Evolutionary conservation across 1,140 invertebrate genomes (phyloP).

Genomic region (Meteorus sp.): DNA sequence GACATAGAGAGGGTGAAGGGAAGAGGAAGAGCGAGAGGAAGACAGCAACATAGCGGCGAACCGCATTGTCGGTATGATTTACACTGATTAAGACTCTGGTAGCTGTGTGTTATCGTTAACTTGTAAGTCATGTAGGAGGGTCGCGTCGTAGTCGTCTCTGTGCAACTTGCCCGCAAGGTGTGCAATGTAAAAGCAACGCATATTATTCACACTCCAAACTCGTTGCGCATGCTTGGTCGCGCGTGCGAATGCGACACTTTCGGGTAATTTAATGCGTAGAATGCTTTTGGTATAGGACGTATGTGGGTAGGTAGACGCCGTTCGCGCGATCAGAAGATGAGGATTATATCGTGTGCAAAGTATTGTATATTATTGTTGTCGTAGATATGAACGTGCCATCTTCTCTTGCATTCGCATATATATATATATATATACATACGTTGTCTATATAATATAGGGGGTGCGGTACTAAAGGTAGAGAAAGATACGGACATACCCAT

Average conservation of each 20-base stretch:
- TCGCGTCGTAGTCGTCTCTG: conserved; percentile 4
- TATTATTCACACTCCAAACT: conserved; percentile 12
- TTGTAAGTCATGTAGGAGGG: conserved; percentile 44
- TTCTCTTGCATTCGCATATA: too few species aligned
- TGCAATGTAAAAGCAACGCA: conserved; percentile 22
- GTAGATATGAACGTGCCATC: too few species aligned
- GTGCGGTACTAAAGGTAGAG: conserved; percentile 37
- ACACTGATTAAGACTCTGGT: conserved; percentile 58
- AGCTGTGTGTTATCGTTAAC: conserved; percentile 50
- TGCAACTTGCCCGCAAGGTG: conserved; percentile 17
- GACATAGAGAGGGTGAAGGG: conserved; percentile 22
- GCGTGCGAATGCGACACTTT: conserved; percentile 32
- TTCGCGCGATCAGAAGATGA: too few species aligned
- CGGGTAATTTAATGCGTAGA: conserved; percentile 45
- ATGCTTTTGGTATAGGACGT: conserved; percentile 21
- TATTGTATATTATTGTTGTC: conserved; percentile 23
- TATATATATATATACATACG: too few species aligned
- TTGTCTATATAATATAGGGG: conserved; percentile 53
- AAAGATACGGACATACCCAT: too few species aligned
- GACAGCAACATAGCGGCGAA: conserved; percentile 33
- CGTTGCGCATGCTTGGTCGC: conserved; percentile 21
- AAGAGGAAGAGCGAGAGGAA: conserved; percentile 14
- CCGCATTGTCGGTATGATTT: conserved; percentile 54
- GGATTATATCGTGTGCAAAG: conserved; percentile 26
- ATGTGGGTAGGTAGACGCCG: conserved; percentile 10